phyloP scores from a whole-genome alignment of 2,888 invertebrate genomes.

The Cantharis lateralis region DNA sequence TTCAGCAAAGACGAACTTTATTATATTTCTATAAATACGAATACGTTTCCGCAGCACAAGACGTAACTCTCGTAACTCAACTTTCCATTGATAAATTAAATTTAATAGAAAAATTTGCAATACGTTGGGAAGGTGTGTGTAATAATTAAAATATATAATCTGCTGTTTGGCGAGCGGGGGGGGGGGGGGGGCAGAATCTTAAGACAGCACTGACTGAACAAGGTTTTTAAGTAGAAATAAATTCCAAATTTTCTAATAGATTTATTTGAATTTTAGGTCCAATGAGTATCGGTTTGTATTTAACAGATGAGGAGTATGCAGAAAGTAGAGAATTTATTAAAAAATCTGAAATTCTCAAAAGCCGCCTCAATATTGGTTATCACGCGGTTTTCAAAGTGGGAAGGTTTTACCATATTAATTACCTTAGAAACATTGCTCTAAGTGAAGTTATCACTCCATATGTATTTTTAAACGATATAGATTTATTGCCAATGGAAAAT shows the following conservation, averaged over 20 bases:
- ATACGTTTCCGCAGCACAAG: conserved; percentile 67
- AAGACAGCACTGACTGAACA: no score
- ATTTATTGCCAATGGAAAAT: conserved; percentile 84
- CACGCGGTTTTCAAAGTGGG: conserved; percentile 90
- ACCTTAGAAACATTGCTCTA: conserved; percentile 84
- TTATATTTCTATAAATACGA: conserved; percentile 80
- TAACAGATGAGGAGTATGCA: conserved; percentile 85
- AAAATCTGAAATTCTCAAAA: conserved; percentile 72
- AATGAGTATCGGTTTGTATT: conserved; percentile 83
- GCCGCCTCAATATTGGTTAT: conserved; percentile 82
- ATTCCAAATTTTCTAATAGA: no score
- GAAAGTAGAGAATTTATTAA: conserved; percentile 76
- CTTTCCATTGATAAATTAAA: conserved; percentile 85
- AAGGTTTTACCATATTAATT: conserved; percentile 88
- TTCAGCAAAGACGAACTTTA: conserved; percentile 77
- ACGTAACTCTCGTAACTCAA: conserved; percentile 88
- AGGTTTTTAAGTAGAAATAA: conserved; percentile 40
- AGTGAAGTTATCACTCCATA: conserved; percentile 79
- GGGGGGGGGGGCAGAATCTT: no score
- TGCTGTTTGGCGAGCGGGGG: no score
- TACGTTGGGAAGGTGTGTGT: conserved; percentile 87
- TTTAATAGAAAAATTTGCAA: conserved; percentile 79
- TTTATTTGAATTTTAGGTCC: conserved; percentile 63
- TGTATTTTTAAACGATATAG: conserved; percentile 86
- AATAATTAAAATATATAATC: no score